Conservation (phyloP, 2,888 invertebrate genomes). For the Cremastinae sp. region DNA sequence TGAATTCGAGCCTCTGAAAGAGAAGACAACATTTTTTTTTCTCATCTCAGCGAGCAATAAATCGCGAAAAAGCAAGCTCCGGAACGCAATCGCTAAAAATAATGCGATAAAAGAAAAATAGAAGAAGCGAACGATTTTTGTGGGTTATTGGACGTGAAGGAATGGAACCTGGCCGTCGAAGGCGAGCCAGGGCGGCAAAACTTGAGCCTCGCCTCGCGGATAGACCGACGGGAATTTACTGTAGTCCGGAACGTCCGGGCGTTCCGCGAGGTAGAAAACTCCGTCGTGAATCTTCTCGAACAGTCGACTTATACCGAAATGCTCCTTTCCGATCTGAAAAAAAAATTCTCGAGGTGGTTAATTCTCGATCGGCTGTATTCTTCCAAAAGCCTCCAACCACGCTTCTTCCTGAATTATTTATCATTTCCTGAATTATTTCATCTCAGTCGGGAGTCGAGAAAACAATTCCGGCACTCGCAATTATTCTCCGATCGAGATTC, state of each 20-base stretch:
- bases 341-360: slow-evolving; percentile 31
- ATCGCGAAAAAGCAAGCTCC: too few relatives aligned
- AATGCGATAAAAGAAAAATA: slow-evolving; percentile 1
- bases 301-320: slow-evolving; percentile 84
- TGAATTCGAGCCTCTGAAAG: slow-evolving; percentile 87
- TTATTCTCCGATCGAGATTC: not conserved
- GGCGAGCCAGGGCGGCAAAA: slow-evolving; percentile 91
- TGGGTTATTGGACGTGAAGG: not conserved
- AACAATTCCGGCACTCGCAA: not conserved
- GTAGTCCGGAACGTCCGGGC: slow-evolving; percentile 84
- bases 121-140: not conserved
- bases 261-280: slow-evolving; percentile 84
- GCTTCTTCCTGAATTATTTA: slow-evolving; percentile 15
- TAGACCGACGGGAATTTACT: slow-evolving; percentile 86
- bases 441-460: not conserved
- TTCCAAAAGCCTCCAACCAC: slow-evolving; percentile 11
- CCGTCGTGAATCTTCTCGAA: slow-evolving; percentile 84
- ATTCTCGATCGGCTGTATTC: not conserved
- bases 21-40: too few relatives aligned
- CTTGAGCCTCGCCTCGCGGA: slow-evolving; percentile 88
- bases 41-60: too few relatives aligned
- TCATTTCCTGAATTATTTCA: not conserved
- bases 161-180: slow-evolving; percentile 90
- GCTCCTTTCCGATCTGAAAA: slow-evolving; percentile 84
- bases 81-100: slow-evolving; percentile 21